A percentile compares a stretch with the other conserved stretches of the same genome.
These are phyloP conservation scores for Oasisia sp. DNA, from an alignment of 2,888 invertebrate species.

Conservation along the genomic window DNA sequence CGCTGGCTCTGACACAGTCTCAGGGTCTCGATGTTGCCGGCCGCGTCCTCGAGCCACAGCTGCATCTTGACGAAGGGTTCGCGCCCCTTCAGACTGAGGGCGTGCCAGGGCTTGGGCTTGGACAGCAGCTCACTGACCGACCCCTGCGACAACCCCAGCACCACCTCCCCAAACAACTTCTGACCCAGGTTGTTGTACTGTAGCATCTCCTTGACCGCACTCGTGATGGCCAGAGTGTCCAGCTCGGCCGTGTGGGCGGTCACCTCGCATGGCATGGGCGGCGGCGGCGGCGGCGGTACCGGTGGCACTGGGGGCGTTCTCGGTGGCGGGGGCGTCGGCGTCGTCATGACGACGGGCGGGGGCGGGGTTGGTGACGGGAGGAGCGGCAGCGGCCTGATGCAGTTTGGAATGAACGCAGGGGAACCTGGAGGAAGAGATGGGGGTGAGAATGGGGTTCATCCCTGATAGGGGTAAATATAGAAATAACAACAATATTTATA, in stretches of 20 bases:
- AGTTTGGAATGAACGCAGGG: neutral
- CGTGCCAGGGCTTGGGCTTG: conserved; percentile 99
- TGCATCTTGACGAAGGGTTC: conserved; percentile 77
- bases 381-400: neutral
- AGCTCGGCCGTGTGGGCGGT: conserved; percentile 72
- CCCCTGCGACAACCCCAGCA: conserved; percentile 92
- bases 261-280: neutral
- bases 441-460: neutral
- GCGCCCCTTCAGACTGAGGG: conserved; percentile 96
- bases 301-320: neutral
- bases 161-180: conserved; percentile 97
- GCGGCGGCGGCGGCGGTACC: neutral
- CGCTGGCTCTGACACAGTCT: conserved; percentile 70
- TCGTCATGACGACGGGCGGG: neutral
- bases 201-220: conserved; percentile 95
- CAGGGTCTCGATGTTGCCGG: conserved; percentile 88
- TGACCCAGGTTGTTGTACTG: conserved; percentile 97
- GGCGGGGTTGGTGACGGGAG: neutral
- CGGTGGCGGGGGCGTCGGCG: neutral
- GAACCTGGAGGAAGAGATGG: neutral
- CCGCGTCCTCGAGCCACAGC: conserved; percentile 93
- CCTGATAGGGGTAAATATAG: too few relatives aligned
- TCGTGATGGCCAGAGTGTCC: conserved; percentile 95
- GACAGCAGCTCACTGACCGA: conserved; percentile 95
- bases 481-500: too few relatives aligned